phyloP scores from a whole-genome alignment of 2,888 invertebrate species.

The Leptarthrus brevirostris region DNA sequence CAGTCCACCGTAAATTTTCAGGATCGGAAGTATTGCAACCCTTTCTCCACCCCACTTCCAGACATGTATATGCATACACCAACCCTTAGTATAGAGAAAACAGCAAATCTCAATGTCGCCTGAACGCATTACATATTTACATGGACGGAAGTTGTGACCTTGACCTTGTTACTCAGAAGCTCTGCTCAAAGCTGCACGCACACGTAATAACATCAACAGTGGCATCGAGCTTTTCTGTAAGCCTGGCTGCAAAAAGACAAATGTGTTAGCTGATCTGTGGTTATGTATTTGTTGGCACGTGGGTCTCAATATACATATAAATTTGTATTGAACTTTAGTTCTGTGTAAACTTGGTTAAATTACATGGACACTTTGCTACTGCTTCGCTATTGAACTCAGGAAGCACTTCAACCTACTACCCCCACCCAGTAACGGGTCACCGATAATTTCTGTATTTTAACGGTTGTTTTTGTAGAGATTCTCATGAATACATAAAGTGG shows the following conservation, averaged over 20 bases:
- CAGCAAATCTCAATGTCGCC: constrained; percentile 8
- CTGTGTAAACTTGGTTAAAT: not conserved
- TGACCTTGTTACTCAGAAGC: constrained; percentile 53
- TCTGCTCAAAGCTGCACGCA: constrained; percentile 33
- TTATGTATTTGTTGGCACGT: constrained; percentile 29
- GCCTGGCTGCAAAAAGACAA: not conserved
- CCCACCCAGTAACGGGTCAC: not conserved
- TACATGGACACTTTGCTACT: not conserved
- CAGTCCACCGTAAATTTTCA: not conserved
- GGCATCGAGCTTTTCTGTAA: not conserved
- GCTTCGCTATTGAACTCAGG: not conserved
- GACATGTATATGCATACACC: too few relatives aligned
- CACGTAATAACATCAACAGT: constrained; percentile 23
- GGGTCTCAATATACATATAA: not conserved
- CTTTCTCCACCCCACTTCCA: too few relatives aligned
- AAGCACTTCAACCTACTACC: not conserved
- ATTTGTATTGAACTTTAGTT: not conserved
- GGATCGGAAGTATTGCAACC: too few relatives aligned
- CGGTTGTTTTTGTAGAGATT: constrained; percentile 2
- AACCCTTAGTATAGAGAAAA: not conserved
- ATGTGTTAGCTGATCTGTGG: constrained; percentile 16
- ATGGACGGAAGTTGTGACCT: constrained; percentile 47
- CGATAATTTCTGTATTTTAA: constrained; percentile 28
- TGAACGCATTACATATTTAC: constrained; percentile 46
- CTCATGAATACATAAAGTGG: constrained; percentile 8